Percentiles rank a stretch among this genome's conserved stretches.
phyloP scores from a whole-genome alignment of 2,888 invertebrate species.

The Philopedon plagiatum region DNA sequence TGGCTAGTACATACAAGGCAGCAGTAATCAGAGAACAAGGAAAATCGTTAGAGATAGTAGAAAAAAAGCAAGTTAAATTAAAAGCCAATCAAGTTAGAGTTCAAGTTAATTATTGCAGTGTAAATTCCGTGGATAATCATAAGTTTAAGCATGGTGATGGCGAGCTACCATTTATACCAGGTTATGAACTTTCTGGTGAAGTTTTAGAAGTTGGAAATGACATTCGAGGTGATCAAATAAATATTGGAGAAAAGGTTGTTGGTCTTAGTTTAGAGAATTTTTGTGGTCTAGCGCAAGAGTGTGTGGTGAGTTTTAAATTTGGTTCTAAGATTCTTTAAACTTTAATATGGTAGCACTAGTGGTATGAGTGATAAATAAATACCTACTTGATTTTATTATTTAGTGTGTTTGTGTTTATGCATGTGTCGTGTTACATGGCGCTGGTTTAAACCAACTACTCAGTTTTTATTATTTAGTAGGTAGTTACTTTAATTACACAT shows the following conservation, averaged over 20 bases:
- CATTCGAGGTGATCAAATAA: constrained; percentile 67
- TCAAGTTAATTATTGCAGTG: constrained; percentile 75
- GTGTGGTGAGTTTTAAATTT: constrained; percentile 66
- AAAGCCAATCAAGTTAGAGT: constrained; percentile 74
- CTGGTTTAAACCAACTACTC: too few relatives aligned
- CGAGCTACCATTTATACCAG: constrained; percentile 74
- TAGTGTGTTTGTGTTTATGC: too few relatives aligned
- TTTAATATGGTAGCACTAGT: too few relatives aligned
- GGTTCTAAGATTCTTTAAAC: too few relatives aligned
- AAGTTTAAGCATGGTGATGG: constrained; percentile 70
- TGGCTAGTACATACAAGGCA: constrained; percentile 65
- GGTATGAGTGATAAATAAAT: too few relatives aligned
- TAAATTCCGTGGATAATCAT: constrained; percentile 76
- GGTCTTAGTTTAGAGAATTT: constrained; percentile 72
- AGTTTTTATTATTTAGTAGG: too few relatives aligned
- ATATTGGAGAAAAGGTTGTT: constrained; percentile 74
- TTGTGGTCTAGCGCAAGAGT: constrained; percentile 76
- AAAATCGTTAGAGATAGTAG: constrained; percentile 71
- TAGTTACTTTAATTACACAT: too few relatives aligned
- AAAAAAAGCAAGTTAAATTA: constrained; percentile 66
- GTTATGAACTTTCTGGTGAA: constrained; percentile 77
- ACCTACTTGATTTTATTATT: too few relatives aligned
- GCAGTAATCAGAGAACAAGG: constrained; percentile 61
- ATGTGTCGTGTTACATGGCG: too few relatives aligned
- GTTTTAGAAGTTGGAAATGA: constrained; percentile 73